These are phyloP conservation scores for Catharus fuscescens DNA, from an alignment of 2,113 vertebrate species.

Conservation along the genomic window DNA sequence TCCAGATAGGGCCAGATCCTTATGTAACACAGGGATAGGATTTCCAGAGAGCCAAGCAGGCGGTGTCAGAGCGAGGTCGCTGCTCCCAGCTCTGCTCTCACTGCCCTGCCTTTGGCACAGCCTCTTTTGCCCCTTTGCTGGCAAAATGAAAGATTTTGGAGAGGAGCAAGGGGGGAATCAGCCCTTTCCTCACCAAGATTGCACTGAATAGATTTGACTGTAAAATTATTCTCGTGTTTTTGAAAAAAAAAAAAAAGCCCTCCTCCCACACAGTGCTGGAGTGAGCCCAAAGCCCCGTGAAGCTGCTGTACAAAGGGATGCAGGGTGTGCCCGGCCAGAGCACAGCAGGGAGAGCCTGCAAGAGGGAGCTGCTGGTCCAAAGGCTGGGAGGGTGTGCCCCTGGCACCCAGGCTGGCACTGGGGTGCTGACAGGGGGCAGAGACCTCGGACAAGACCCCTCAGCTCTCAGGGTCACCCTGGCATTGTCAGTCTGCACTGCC, in stretches of 20 bases:
- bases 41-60: conserved; percentile 40
- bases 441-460: accelerated
- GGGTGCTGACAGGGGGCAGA: not conserved
- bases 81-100: not conserved
- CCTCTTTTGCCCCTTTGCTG: not conserved
- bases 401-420: not conserved
- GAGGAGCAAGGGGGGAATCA: not conserved
- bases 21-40: conserved; percentile 39
- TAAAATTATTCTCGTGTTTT: not conserved
- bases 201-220: not conserved
- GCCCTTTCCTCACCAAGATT: not conserved
- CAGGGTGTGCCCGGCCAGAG: conserved; percentile 45
- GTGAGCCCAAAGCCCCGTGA: conserved; percentile 39
- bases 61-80: not conserved
- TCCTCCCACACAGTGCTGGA: conserved; percentile 61
- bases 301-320: conserved; percentile 45
- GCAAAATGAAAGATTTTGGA: not conserved
- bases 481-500: not conserved
- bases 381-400: not conserved
- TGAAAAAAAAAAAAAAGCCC: not conserved
- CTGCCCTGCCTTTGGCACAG: not conserved
- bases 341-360: not conserved
- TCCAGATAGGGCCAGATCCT: conserved; percentile 56
- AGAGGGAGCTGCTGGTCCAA: not conserved
- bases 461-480: accelerated